Conservation (phyloP, 2,888 invertebrate genomes). For the Cataglyphis livida region DNA sequence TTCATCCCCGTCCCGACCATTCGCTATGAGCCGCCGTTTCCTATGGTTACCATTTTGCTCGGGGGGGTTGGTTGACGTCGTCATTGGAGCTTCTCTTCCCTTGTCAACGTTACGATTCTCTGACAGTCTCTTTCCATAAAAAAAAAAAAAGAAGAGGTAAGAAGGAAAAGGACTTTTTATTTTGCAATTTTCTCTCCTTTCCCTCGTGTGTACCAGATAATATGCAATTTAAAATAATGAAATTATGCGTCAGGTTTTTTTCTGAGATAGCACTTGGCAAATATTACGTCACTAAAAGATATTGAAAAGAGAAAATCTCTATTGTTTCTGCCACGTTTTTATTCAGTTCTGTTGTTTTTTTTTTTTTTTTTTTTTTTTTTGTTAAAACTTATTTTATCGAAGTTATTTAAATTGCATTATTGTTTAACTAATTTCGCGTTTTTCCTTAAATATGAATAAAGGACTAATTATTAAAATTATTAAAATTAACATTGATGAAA, state of each 20-base stretch:
- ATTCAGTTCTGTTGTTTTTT: too few relatives aligned
- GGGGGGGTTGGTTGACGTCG: conserved; percentile 72
- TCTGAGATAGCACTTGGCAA: not conserved
- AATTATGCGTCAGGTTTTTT: not conserved
- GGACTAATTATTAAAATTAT: not conserved
- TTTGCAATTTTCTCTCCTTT: conserved; percentile 7
- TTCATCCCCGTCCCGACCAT: conserved; percentile 72
- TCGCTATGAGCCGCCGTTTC: conserved; percentile 75
- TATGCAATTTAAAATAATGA: not conserved
- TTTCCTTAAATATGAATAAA: not conserved
- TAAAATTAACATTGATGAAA: not conserved
- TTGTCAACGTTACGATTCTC: conserved; percentile 55
- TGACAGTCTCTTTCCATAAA: conserved; percentile 37
- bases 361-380: not conserved
- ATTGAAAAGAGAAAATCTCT: not conserved
- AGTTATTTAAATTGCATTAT: not conserved
- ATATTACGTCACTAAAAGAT: not conserved
- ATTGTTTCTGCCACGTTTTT: not conserved
- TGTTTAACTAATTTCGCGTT: not conserved
- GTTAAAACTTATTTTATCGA: not conserved
- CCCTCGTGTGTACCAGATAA: not conserved
- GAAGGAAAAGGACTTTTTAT: conserved; percentile 17
- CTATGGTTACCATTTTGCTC: conserved; percentile 77
- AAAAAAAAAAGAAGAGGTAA: not conserved
- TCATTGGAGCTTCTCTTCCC: conserved; percentile 72